These are phyloP conservation scores for Chiridota heheva DNA, from an alignment of 35 echinoderm and acorn worm genomes.

Conservation along the genomic window DNA sequence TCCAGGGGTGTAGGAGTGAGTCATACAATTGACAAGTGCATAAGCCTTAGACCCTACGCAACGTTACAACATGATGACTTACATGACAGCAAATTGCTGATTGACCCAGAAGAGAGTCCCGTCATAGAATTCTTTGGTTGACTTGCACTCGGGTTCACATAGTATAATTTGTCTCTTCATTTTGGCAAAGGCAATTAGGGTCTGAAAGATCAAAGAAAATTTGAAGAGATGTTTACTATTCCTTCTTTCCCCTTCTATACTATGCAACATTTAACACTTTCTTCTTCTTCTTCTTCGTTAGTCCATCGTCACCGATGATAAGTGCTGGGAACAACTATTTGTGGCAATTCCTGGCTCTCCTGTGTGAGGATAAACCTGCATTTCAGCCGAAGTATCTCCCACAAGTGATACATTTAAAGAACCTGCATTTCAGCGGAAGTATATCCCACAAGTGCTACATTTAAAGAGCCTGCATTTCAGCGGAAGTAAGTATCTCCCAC, in stretches of 20 bases:
- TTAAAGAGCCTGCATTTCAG: background rate
- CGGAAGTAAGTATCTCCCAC: background rate
- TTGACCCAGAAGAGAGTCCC: slow-evolving; percentile 89
- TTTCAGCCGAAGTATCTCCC: background rate
- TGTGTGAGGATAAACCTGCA: no score
- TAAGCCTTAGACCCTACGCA: no score
- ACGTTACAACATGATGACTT: no score
- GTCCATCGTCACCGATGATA: background rate
- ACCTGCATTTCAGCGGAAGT: background rate
- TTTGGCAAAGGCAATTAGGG: slow-evolving; percentile 93
- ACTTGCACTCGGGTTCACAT: slow-evolving; percentile 81
- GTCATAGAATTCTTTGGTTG: slow-evolving; percentile 93
- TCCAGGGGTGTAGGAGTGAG: no score
- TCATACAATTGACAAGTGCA: no score
- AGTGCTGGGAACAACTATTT: background rate
- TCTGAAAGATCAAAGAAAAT: slow-evolving; percentile 52
- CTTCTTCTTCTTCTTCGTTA: no score
- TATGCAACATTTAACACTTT: no score
- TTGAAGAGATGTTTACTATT: background rate
- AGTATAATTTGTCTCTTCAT: slow-evolving; percentile 84
- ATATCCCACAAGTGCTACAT: background rate
- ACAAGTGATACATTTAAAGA: background rate
- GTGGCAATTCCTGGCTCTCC: no score
- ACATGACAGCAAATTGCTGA: slow-evolving; percentile 97
- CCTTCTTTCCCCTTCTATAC: no score